Evolutionary conservation across 2,888 invertebrate species (phyloP).

Genomic region (Eupithecia subumbrata): DNA sequence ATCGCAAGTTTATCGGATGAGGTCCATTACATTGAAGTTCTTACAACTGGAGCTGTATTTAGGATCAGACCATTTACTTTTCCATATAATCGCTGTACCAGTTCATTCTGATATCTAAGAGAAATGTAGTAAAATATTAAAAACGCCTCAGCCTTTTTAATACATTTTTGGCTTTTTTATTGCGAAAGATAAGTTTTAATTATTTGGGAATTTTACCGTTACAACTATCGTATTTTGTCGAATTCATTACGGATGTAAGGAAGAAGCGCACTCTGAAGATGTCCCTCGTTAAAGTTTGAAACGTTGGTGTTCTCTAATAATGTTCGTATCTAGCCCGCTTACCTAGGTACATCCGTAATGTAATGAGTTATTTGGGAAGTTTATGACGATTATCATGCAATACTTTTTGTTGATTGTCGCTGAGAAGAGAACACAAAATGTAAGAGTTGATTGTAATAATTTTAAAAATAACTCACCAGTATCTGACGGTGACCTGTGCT

Average conservation of each 20-base stretch:
- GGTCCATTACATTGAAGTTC: constrained; percentile 17
- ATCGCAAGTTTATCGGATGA: constrained; percentile 20
- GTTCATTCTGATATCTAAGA: constrained; percentile 1
- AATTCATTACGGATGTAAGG: no score
- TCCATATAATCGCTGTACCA: constrained; percentile 20
- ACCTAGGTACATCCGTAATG: no score
- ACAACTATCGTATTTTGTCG: no score
- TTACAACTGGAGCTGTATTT: constrained; percentile 20
- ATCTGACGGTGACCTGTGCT: no score
- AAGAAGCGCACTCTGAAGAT: no score
- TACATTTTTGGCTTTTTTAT: neutral
- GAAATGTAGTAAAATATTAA: neutral
- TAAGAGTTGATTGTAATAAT: no score
- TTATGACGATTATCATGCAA: neutral
- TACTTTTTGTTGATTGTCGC: neutral
- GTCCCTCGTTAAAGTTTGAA: no score
- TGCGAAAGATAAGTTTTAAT: neutral
- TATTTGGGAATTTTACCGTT: neutral
- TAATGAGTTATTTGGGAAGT: neutral
- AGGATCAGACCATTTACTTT: constrained; percentile 22
- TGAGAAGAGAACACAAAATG: no score
- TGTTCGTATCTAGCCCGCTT: no score
- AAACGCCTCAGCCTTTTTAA: neutral
- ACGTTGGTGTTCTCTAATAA: no score
- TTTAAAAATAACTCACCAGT: no score